A percentile compares a stretch with the other conserved stretches of the same genome.
These are phyloP conservation scores for Nasonia oneida DNA, from an alignment of 2,888 invertebrate species.

Conservation along the genomic window DNA sequence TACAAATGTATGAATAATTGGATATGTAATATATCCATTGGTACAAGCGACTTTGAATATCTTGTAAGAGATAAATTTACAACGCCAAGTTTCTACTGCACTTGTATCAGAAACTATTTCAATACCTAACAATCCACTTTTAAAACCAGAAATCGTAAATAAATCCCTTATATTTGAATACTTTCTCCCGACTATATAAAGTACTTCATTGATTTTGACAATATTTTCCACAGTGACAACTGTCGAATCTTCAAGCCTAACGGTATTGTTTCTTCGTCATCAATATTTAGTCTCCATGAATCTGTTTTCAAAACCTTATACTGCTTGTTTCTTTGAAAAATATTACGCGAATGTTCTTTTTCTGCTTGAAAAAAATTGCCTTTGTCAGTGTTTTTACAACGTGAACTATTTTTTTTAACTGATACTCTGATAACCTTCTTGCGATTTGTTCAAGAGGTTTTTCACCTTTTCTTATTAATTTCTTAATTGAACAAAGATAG, in stretches of 20 bases:
- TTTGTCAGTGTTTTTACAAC: neutral
- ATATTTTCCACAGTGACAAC: conserved; percentile 9
- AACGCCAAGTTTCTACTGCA: neutral
- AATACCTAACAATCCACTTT: conserved; percentile 19
- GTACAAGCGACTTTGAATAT: conserved; percentile 21
- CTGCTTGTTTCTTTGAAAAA: neutral
- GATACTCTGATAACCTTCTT: conserved; percentile 31
- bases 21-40: conserved; percentile 11
- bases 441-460: conserved; percentile 31
- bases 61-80: neutral
- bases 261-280: conserved; percentile 26
- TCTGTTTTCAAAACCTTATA: conserved; percentile 12
- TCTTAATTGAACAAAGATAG: conserved; percentile 25
- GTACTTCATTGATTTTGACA: neutral
- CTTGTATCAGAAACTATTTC: neutral
- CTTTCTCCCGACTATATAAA: neutral
- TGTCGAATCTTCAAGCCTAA: neutral
- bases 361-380: neutral
- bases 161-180: neutral
- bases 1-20: conserved; percentile 25
- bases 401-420: neutral
- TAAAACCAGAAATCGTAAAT: neutral
- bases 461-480: conserved; percentile 22
- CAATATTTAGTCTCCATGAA: conserved; percentile 7
- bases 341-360: neutral